A percentile compares a stretch with the other conserved stretches of the same genome.
Conservation (phyloP, 2,113 vertebrate species). For the Protomyctophum bolini region DNA sequence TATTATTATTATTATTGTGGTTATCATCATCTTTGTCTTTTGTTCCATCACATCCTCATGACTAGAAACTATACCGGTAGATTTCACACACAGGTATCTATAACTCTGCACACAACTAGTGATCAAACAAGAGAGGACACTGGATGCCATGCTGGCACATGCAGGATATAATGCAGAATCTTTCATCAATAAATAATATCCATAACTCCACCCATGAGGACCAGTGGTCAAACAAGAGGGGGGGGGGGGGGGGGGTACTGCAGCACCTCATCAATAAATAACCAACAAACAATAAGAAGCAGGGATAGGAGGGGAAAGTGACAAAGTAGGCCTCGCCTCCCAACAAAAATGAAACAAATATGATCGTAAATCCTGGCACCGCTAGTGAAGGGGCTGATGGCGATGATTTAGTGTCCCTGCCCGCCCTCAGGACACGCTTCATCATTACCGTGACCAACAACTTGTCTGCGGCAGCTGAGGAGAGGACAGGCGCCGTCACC, state of each 20-base stretch:
- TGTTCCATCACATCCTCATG: no score
- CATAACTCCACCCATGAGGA: not conserved
- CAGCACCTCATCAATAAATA: no score
- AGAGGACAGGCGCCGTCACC: not conserved
- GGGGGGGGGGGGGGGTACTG: no score
- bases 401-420: not conserved
- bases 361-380: not conserved
- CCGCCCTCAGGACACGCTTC: not conserved
- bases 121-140: not conserved
- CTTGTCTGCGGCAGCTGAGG: not conserved
- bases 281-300: not conserved
- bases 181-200: constrained; percentile 1
- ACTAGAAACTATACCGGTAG: no score
- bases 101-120: not conserved
- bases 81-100: not conserved
- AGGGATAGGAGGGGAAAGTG: not conserved
- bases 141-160: not conserved
- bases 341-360: constrained; percentile 6
- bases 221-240: no score
- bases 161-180: not conserved
- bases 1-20: no score
- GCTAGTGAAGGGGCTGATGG: not conserved
- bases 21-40: no score
- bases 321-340: not conserved
- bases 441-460: constrained; percentile 11